Evolutionary conservation across 2,888 invertebrate genomes (phyloP).

Genomic region (Tolmerus cingulatus): DNA sequence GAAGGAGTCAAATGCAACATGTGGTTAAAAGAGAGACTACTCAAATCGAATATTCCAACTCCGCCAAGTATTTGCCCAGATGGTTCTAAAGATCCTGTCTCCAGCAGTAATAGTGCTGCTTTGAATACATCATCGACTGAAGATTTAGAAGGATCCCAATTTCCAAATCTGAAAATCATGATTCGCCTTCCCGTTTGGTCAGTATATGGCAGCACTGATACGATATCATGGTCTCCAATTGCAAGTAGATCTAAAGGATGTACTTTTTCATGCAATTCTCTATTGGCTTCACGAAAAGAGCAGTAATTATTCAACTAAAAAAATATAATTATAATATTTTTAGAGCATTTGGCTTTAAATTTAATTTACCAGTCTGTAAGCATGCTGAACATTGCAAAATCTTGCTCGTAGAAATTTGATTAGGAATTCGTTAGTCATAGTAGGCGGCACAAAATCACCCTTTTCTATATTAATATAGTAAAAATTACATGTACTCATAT

Average conservation of each 20-base stretch:
- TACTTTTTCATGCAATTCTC: constrained; percentile 72
- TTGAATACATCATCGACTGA: constrained; percentile 76
- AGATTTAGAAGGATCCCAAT: constrained; percentile 77
- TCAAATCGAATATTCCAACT: constrained; percentile 77
- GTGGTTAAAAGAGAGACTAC: constrained; percentile 74
- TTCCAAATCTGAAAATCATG: constrained; percentile 76
- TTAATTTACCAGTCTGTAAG: constrained; percentile 76
- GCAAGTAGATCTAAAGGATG: constrained; percentile 70
- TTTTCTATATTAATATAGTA: constrained; percentile 71
- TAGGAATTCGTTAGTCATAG: constrained; percentile 79
- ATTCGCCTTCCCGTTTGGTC: constrained; percentile 77
- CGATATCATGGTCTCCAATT: constrained; percentile 73
- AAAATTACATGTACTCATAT: background rate
- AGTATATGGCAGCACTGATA: constrained; percentile 78
- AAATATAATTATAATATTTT: background rate
- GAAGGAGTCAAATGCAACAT: constrained; percentile 78
- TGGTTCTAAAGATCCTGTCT: constrained; percentile 78
- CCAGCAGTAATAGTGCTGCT: constrained; percentile 74
- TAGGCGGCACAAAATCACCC: constrained; percentile 76
- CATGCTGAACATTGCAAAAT: constrained; percentile 73
- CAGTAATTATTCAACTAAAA: constrained; percentile 74
- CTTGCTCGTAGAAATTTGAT: constrained; percentile 78
- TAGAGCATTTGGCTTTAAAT: background rate
- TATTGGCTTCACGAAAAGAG: constrained; percentile 77
- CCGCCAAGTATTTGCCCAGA: constrained; percentile 80